Evolutionary conservation across 2,888 invertebrate genomes (phyloP), one percentile per base, ranked within the genome.

Genomic region (Yponomeuta sedellus): DNA sequence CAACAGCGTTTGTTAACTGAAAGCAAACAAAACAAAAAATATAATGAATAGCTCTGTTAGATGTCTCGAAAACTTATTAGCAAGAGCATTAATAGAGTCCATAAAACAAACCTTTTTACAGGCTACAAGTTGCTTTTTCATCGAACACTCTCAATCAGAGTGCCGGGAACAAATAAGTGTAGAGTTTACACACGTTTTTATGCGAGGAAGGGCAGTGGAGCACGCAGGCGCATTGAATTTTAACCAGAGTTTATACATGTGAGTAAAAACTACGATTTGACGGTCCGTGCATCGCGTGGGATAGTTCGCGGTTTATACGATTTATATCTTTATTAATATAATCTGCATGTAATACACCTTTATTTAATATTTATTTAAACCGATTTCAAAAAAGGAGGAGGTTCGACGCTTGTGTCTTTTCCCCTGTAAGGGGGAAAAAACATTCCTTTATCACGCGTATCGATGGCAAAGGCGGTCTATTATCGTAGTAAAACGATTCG

Each of bases 191-290:
- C 83, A 85, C 83, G 85, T 85, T 86, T 86, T 88, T 86, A 71
- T 61, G 56, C 66, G 70, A 69, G 81, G 85, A 86, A 77, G 82
- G 72, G 82, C 89, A 88, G 79, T 85, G 87, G 81, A 79, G 87
- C 89, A 84, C 76, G 25, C 52, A 16, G n/a, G 25, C 22, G 79
- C 85, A 87, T 84, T 84, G 85, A 86, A 87, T 85, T 80, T 78
- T 83, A 81, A 80, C 79, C 10, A 65, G 6, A 28, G 20, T 10
- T 59, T 66, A 20, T 52, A 56, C 25, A 64, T 64, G 76, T 76
- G 70, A 78, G 75, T 77, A 82, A 85, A 82, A 84, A 85, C 81
- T 77, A 78, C 81, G 81, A 89, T 88, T 89, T 85, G 84, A 82
- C 81, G 89, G 77, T 73, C 69, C 67, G 72, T 83, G 80, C 70